These are phyloP conservation scores for Cotesia glomerata DNA, from an alignment of 1,140 invertebrate species.

Conservation along the genomic window DNA sequence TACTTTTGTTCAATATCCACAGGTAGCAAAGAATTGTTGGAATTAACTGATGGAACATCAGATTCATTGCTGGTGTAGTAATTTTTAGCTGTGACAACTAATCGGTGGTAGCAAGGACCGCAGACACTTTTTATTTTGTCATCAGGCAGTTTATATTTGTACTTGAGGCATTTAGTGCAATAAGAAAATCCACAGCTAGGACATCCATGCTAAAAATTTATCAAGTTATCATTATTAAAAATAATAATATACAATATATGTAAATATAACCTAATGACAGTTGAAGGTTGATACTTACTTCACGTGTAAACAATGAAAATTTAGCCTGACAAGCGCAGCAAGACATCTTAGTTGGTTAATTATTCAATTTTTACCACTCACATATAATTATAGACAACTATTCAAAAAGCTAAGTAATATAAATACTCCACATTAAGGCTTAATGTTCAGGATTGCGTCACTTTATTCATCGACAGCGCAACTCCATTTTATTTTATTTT, in stretches of 20 bases:
- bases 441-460: no score
- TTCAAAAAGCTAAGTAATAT: no score
- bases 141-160: slow-evolving; percentile 51
- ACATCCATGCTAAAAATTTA: slow-evolving; percentile 50
- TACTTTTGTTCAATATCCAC: slow-evolving; percentile 55
- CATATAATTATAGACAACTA: no score
- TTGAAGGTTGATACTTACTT: slow-evolving; percentile 42
- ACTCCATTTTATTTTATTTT: no score
- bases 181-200: slow-evolving; percentile 57
- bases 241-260: slow-evolving; percentile 6
- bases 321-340: slow-evolving; percentile 53
- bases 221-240: background rate
- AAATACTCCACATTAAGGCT: no score
- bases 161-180: slow-evolving; percentile 59
- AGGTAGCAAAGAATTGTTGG: slow-evolving; percentile 37
- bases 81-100: slow-evolving; percentile 34
- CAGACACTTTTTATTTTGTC: slow-evolving; percentile 51
- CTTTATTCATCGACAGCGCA: no score
- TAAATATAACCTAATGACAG: slow-evolving; percentile 33
- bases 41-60: slow-evolving; percentile 2
- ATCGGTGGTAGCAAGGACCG: slow-evolving; percentile 52
- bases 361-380: no score
- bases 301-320: slow-evolving; percentile 52
- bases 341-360: slow-evolving; percentile 41
- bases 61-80: slow-evolving; percentile 5